These are phyloP conservation scores for Pipistrellus pygmaeus DNA, from an alignment of 2,797 vertebrate species.

Conservation along the genomic window DNA sequence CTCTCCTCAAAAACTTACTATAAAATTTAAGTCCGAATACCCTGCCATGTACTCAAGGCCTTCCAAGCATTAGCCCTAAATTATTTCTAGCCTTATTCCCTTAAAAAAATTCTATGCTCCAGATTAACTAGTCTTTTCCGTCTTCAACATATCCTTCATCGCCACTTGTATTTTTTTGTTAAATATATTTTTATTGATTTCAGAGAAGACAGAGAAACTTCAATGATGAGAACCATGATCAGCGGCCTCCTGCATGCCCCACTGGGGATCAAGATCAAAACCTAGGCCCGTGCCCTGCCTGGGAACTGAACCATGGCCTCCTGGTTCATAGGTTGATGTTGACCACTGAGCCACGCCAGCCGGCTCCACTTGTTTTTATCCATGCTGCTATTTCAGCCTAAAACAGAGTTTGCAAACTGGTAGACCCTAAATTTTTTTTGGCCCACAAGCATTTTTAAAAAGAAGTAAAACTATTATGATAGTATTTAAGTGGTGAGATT, in stretches of 20 bases:
- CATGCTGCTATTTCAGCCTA: slow-evolving; percentile 8
- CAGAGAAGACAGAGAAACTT: background rate
- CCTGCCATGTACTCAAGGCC: background rate
- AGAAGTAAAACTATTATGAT: too few relatives aligned
- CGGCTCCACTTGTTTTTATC: slow-evolving; percentile 21
- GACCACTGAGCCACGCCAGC: background rate
- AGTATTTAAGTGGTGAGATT: slow-evolving; percentile 12
- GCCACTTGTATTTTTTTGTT: background rate
- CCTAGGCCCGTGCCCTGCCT: background rate
- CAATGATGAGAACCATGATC: background rate
- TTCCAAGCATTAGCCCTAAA: background rate
- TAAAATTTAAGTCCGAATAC: slow-evolving; percentile 18
- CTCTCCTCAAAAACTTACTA: slow-evolving; percentile 32
- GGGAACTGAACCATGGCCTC: background rate
- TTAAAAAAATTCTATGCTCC: background rate
- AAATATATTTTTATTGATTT: too few relatives aligned
- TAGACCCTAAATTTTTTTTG: background rate
- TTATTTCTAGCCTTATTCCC: slow-evolving; percentile 30
- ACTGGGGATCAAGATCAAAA: background rate
- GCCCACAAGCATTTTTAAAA: background rate
- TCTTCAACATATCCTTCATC: background rate
- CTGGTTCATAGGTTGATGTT: background rate
- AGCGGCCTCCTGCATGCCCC: too few relatives aligned
- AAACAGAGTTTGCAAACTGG: slow-evolving; percentile 1
- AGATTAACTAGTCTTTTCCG: background rate